phyloP scores from a whole-genome alignment of 2,888 invertebrate genomes.

The Amblyteles armatorius region DNA sequence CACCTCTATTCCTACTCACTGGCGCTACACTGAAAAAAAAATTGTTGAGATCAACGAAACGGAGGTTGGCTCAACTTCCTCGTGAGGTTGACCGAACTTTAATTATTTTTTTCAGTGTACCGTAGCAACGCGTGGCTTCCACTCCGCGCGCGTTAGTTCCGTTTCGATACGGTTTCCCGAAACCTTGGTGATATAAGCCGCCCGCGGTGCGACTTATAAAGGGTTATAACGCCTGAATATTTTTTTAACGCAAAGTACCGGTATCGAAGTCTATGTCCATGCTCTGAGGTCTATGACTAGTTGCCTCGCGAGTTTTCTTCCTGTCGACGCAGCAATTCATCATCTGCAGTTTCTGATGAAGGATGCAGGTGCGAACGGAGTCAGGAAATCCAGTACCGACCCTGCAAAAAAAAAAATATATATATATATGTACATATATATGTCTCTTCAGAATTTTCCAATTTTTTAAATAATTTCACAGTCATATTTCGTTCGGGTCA shows the following conservation, averaged over 20 bases:
- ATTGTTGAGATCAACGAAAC: neutral
- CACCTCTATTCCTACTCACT: too few species aligned
- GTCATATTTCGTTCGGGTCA: neutral
- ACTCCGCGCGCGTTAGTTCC: neutral
- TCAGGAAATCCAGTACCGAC: constrained; percentile 94
- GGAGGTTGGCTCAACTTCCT: too few species aligned
- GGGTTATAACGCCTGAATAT: neutral
- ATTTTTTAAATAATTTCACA: neutral
- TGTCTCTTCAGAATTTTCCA: neutral
- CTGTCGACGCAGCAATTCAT: constrained; percentile 92
- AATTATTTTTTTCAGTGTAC: too few species aligned
- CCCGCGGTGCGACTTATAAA: too few species aligned
- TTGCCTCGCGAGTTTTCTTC: constrained; percentile 86
- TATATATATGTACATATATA: too few species aligned
- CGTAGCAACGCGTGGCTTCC: neutral
- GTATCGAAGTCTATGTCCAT: constrained; percentile 78
- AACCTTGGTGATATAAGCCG: too few species aligned
- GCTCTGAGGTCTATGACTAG: constrained; percentile 77
- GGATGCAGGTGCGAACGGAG: constrained; percentile 92
- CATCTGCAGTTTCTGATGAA: constrained; percentile 98
- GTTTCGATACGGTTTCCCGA: too few species aligned
- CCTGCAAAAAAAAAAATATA: constrained; percentile 85
- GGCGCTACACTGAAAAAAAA: neutral
- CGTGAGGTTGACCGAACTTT: neutral
- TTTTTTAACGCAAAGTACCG: constrained; percentile 72